Percentiles rank a stretch among this genome's conserved stretches.
Conservation (phyloP, 2,113 vertebrate species). For the Noturus placidus region DNA sequence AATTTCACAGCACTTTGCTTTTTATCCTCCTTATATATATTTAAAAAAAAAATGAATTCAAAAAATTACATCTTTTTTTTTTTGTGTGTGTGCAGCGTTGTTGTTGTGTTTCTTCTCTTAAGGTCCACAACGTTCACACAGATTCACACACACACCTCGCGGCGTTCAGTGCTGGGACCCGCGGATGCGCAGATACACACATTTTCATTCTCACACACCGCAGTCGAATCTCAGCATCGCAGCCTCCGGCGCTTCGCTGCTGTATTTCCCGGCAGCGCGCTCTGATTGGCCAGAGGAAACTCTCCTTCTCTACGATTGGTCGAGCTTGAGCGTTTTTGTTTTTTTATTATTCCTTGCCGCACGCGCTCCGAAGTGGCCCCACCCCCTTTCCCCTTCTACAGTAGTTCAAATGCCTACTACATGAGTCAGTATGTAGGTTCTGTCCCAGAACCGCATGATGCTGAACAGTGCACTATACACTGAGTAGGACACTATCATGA, state of each 20-base stretch:
- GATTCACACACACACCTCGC: constrained; percentile 36
- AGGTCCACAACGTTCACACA: constrained; percentile 27
- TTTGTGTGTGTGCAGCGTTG: not conserved
- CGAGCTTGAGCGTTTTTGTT: constrained; percentile 38
- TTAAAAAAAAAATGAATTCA: not conserved
- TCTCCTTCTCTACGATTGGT: constrained; percentile 62
- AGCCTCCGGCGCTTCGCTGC: constrained; percentile 66
- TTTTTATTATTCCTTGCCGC: constrained; percentile 50
- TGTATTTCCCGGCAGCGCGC: constrained; percentile 73
- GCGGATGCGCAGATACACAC: constrained; percentile 50
- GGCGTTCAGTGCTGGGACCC: constrained; percentile 45
- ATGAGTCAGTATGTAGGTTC: constrained; percentile 1
- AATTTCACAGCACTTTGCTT: constrained; percentile 27
- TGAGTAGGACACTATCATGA: not conserved
- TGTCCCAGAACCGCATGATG: constrained; percentile 14
- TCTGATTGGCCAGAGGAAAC: constrained; percentile 68
- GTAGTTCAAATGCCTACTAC: constrained; percentile 51
- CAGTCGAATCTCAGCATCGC: constrained; percentile 61
- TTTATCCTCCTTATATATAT: constrained; percentile 43
- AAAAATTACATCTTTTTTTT: too few species aligned
- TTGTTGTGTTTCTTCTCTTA: not conserved
- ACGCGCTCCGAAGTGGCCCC: constrained; percentile 63
- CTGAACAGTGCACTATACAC: not conserved
- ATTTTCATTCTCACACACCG: constrained; percentile 65
- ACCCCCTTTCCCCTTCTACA: constrained; percentile 59